These are phyloP conservation scores for Luehdorfia chinensis DNA, from an alignment of 1,140 invertebrate genomes.

Conservation along the genomic window DNA sequence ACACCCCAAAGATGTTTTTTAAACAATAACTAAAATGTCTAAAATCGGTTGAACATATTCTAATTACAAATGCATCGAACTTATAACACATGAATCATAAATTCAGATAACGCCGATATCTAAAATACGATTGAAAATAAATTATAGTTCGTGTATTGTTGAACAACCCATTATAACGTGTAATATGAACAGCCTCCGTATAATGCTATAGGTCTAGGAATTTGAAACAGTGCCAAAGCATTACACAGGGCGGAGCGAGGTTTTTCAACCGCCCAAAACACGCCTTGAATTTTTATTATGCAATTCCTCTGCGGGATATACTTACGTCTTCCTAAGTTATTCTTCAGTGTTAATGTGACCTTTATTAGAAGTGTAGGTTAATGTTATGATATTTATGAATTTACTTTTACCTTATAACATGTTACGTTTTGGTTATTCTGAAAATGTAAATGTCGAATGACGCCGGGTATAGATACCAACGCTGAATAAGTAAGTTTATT, in stretches of 20 bases:
- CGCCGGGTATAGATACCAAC: too few relatives aligned
- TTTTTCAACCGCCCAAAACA: conserved; percentile 40
- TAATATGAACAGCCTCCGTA: conserved; percentile 10
- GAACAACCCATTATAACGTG: conserved; percentile 13
- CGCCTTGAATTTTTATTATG: conserved; percentile 35
- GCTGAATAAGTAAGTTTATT: too few relatives aligned
- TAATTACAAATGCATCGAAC: too few relatives aligned
- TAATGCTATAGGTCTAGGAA: conserved; percentile 17
- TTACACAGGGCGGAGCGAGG: conserved; percentile 31
- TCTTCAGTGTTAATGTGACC: conserved; percentile 9
- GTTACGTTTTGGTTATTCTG: background rate
- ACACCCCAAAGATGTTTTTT: too few relatives aligned
- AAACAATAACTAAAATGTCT: too few relatives aligned
- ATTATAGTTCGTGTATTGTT: conserved; percentile 9
- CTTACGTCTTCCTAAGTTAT: conserved; percentile 22
- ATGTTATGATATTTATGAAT: too few relatives aligned
- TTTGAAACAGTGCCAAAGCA: conserved; percentile 41
- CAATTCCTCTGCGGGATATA: conserved; percentile 28
- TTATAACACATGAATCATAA: too few relatives aligned
- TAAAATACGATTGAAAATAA: conserved; percentile 11
- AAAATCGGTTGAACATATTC: too few relatives aligned
- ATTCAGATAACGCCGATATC: conserved; percentile 1
- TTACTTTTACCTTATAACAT: too few relatives aligned
- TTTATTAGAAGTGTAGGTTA: too few relatives aligned
- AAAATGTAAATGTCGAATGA: too few relatives aligned